phyloP scores from a whole-genome alignment of 2,113 vertebrate species.

The Helogale parvula region DNA sequence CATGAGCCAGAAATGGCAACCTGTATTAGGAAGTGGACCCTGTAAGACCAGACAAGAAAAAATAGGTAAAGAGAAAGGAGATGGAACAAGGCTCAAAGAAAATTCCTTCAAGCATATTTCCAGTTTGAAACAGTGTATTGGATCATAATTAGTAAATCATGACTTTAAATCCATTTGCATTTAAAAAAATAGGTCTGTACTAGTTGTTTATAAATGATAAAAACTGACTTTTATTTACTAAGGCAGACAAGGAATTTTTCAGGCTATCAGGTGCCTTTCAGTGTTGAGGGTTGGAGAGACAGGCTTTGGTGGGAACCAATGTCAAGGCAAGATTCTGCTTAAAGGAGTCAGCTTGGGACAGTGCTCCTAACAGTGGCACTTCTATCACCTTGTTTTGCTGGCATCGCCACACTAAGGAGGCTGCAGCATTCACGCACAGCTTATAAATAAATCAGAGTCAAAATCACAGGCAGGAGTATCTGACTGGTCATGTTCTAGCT shows the following conservation, averaged over 20 bases:
- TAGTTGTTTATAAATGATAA: neutral
- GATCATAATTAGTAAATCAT: neutral
- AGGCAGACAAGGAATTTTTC: neutral
- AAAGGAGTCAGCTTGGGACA: neutral
- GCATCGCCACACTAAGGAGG: neutral
- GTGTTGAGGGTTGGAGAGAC: neutral
- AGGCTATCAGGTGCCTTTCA: neutral
- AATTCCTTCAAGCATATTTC: neutral
- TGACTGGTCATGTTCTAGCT: neutral
- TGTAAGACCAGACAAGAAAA: constrained; percentile 76
- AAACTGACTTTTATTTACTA: constrained; percentile 16
- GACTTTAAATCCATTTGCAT: constrained; percentile 19
- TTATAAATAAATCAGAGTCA: neutral
- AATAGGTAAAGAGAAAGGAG: constrained; percentile 25
- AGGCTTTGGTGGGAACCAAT: neutral
- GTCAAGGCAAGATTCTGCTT: neutral
- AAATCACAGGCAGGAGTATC: neutral
- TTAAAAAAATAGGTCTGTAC: neutral
- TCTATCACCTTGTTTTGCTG: neutral
- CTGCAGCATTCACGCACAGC: neutral
- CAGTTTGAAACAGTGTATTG: neutral
- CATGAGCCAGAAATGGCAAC: constrained; percentile 99
- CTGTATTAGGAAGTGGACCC: constrained; percentile 97
- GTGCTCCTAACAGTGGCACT: neutral
- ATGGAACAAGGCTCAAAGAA: neutral